These are phyloP conservation scores for Sebastes trivittatus DNA, from an alignment of 2,797 vertebrate genomes.

Conservation along the genomic window DNA sequence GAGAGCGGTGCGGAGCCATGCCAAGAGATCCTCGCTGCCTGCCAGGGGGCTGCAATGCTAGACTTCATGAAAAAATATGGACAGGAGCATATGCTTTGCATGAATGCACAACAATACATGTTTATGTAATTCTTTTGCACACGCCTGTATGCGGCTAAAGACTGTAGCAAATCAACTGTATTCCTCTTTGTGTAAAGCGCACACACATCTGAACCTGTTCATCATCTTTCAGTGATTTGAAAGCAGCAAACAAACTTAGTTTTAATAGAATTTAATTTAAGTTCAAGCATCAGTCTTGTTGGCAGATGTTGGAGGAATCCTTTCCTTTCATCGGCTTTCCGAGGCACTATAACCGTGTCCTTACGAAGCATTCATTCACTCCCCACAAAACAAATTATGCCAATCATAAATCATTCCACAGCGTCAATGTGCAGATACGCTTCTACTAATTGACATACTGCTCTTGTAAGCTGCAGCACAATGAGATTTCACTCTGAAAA, in stretches of 20 bases:
- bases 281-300: neutral
- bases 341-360: neutral
- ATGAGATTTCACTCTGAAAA: slow-evolving; percentile 8
- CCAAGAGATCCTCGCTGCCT: slow-evolving; percentile 59
- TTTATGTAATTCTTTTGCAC: neutral
- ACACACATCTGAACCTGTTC: neutral
- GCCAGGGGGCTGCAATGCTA: slow-evolving; percentile 50
- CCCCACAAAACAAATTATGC: neutral
- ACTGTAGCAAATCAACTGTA: neutral
- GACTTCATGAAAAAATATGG: slow-evolving; percentile 38
- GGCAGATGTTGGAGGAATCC: neutral
- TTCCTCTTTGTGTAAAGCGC: neutral
- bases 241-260: neutral
- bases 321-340: neutral
- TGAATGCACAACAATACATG: slow-evolving; percentile 30
- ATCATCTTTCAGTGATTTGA: neutral
- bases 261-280: neutral
- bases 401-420: slow-evolving; percentile 4
- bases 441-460: neutral
- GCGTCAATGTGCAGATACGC: neutral
- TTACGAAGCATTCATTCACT: neutral
- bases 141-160: neutral
- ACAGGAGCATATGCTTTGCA: slow-evolving; percentile 27
- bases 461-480: neutral
- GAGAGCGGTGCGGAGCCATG: slow-evolving; percentile 55